Evolutionary conservation across 2,113 vertebrate species (phyloP).

Genomic region (Calyptomena viridis): DNA sequence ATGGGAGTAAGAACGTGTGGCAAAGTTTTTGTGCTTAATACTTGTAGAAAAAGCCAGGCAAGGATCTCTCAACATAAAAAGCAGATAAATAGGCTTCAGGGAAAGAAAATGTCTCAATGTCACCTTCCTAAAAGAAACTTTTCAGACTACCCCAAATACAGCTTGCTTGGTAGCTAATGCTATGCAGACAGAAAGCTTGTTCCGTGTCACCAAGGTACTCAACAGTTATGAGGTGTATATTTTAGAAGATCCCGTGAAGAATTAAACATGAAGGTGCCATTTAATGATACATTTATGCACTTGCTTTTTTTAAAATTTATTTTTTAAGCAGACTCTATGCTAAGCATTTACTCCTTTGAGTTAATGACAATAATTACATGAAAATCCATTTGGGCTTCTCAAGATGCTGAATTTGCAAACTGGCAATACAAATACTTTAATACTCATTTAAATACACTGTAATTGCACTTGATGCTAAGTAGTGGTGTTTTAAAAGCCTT

Average conservation of each 20-base stretch:
- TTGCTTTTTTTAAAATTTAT: neutral
- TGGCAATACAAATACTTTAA: constrained; percentile 47
- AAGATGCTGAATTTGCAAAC: constrained; percentile 56
- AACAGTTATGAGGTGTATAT: neutral
- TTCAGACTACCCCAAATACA: neutral
- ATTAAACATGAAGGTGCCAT: neutral
- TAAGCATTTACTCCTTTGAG: constrained; percentile 6
- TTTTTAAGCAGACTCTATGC: neutral
- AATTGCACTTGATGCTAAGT: constrained; percentile 44
- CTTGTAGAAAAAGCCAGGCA: neutral
- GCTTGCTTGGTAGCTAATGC: neutral
- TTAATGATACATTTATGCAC: neutral
- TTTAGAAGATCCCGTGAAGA: neutral
- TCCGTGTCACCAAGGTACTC: neutral
- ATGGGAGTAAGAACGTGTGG: neutral
- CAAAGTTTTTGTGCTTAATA: neutral
- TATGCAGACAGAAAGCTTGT: neutral
- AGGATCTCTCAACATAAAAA: neutral
- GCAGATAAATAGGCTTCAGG: neutral
- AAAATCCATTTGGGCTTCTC: constrained; percentile 29
- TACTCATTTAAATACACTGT: constrained; percentile 34
- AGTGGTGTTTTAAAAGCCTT: neutral
- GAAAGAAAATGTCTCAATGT: neutral
- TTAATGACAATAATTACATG: constrained; percentile 56
- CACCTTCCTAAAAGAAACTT: neutral